Evolutionary conservation across 2,888 invertebrate species (phyloP).

Genomic region (Chrysolina oricalcia): DNA sequence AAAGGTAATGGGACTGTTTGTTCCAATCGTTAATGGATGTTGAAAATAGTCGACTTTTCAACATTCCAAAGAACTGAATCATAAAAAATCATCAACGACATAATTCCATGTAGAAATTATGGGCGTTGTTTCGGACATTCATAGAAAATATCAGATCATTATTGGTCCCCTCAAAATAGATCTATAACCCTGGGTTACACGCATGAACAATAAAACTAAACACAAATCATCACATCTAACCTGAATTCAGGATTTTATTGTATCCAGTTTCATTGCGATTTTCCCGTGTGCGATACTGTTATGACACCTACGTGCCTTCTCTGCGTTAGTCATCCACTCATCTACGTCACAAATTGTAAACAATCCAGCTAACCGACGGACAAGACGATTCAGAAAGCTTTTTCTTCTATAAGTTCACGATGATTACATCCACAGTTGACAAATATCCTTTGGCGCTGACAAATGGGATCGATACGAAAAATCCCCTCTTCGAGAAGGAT

Average conservation of each 20-base stretch:
- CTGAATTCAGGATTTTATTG: neutral
- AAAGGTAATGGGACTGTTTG: too few relatives aligned
- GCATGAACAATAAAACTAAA: neutral
- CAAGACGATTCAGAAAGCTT: neutral
- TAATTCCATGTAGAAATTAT: neutral
- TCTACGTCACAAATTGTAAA: neutral
- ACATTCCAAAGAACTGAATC: too few relatives aligned
- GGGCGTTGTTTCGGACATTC: neutral
- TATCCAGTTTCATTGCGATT: neutral
- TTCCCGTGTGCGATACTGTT: neutral
- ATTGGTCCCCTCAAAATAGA: neutral
- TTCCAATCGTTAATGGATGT: too few relatives aligned
- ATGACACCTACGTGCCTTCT: constrained; percentile 7
- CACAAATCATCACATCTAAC: neutral
- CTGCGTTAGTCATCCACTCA: neutral
- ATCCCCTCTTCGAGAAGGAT: neutral
- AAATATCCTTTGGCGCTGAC: constrained; percentile 14
- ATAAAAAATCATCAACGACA: neutral
- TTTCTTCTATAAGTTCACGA: neutral
- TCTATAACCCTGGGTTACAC: neutral
- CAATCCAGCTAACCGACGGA: neutral
- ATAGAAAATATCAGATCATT: neutral
- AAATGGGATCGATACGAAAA: constrained; percentile 18
- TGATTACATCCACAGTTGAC: neutral
- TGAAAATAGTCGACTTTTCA: too few relatives aligned